phyloP scores from a whole-genome alignment of 2,888 invertebrate genomes.

The Clostera curtula region DNA sequence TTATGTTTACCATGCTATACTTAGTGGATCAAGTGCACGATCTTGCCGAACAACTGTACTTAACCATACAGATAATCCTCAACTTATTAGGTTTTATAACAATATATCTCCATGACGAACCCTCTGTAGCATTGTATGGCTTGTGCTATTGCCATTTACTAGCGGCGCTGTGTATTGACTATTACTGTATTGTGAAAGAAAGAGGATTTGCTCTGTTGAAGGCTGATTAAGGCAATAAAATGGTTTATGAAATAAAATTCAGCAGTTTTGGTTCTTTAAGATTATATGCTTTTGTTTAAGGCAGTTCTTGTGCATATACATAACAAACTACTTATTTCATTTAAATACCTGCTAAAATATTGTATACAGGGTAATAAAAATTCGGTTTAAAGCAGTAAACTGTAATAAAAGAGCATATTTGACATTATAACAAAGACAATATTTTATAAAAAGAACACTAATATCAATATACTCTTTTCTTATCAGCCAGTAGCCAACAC shows the following conservation, averaged over 20 bases:
- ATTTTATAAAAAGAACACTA: too few relatives aligned
- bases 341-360: too few relatives aligned
- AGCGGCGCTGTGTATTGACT: constrained; percentile 47
- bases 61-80: constrained; percentile 37
- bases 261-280: constrained; percentile 21
- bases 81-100: constrained; percentile 32
- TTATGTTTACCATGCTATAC: constrained; percentile 58
- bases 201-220: constrained; percentile 36
- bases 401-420: too few relatives aligned
- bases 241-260: constrained; percentile 33
- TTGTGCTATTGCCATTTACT: constrained; percentile 53
- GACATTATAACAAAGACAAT: too few relatives aligned
- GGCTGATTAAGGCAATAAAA: constrained; percentile 30
- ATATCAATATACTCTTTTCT: too few relatives aligned
- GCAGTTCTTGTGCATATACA: too few relatives aligned
- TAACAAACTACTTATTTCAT: too few relatives aligned
- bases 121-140: constrained; percentile 38
- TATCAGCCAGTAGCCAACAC: too few relatives aligned
- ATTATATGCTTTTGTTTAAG: too few relatives aligned
- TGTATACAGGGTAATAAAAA: too few relatives aligned
- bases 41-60: constrained; percentile 56
- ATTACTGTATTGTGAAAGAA: constrained; percentile 47
- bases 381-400: too few relatives aligned
- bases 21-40: constrained; percentile 64
- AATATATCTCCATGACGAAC: constrained; percentile 20